Conservation (phyloP, 2,113 vertebrate species). For the Piaya cayana region DNA sequence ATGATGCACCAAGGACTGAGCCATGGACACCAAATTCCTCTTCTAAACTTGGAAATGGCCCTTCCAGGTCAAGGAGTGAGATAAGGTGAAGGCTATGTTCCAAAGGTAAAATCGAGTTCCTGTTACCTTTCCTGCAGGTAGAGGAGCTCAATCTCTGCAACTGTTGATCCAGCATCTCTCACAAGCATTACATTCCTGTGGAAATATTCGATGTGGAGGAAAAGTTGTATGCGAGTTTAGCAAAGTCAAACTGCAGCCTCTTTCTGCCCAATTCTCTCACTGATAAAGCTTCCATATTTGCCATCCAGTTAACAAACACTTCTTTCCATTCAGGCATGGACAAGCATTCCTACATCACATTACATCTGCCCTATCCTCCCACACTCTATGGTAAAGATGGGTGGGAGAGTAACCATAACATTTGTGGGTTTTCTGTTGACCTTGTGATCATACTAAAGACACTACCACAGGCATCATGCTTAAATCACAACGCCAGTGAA, state of each 20-base stretch:
- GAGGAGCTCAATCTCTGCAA: conserved; percentile 29
- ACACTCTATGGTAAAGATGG: neutral
- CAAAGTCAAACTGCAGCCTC: neutral
- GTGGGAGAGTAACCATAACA: neutral
- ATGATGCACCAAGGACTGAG: neutral
- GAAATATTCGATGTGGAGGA: conserved; percentile 53
- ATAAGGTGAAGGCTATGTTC: neutral
- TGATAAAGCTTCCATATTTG: neutral
- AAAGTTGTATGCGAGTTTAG: neutral
- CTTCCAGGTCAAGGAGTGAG: neutral
- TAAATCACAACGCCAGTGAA: neutral
- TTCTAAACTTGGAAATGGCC: neutral
- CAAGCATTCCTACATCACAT: neutral
- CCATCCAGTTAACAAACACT: neutral
- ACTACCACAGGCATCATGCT: neutral
- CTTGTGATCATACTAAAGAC: neutral
- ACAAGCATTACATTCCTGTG: conserved; percentile 34
- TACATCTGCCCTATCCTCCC: neutral
- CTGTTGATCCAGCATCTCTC: conserved; percentile 42
- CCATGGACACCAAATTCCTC: neutral
- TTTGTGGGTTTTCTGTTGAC: neutral
- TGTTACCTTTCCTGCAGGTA: conserved; percentile 49
- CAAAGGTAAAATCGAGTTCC: conserved; percentile 10
- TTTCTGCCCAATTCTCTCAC: neutral
- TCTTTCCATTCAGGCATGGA: neutral